Evolutionary conservation across 1,140 invertebrate species (phyloP).

Genomic region (Brachionus rotundiformis): DNA sequence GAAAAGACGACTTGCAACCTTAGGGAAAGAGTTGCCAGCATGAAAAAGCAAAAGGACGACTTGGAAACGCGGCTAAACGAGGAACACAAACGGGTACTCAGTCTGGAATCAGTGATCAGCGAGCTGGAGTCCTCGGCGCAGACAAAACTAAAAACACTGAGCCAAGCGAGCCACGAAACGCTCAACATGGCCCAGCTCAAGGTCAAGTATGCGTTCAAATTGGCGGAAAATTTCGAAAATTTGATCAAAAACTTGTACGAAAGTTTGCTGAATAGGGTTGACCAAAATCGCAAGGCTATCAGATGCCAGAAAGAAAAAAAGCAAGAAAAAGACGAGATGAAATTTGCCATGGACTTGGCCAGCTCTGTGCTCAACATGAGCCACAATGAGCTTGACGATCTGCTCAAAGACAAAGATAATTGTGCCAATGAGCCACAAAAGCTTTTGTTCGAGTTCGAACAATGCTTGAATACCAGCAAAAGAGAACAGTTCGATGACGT

Average conservation of each 20-base stretch:
- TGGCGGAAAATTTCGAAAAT: conserved; percentile 14
- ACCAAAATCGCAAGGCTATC: neutral
- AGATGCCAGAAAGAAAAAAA: neutral
- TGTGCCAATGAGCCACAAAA: neutral
- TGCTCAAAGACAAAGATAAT: neutral
- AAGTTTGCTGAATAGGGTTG: neutral
- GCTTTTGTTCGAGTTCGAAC: conserved; percentile 12
- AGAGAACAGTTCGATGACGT: neutral
- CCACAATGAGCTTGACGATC: neutral
- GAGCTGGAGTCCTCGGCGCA: neutral
- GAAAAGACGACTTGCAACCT: neutral
- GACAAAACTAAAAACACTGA: neutral
- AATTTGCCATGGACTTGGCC: neutral
- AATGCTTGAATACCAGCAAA: neutral
- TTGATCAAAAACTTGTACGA: conserved; percentile 33
- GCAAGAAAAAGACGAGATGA: neutral
- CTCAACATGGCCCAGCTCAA: neutral
- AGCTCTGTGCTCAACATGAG: conserved; percentile 1
- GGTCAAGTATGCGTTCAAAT: neutral
- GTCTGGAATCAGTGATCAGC: neutral
- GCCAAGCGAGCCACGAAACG: neutral
- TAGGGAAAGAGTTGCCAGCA: neutral
- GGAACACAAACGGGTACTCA: neutral
- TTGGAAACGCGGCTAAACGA: neutral
- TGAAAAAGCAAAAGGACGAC: conserved; percentile 24